These are phyloP conservation scores for Galeruca laticollis DNA, from an alignment of 2,888 invertebrate species.

Conservation along the genomic window DNA sequence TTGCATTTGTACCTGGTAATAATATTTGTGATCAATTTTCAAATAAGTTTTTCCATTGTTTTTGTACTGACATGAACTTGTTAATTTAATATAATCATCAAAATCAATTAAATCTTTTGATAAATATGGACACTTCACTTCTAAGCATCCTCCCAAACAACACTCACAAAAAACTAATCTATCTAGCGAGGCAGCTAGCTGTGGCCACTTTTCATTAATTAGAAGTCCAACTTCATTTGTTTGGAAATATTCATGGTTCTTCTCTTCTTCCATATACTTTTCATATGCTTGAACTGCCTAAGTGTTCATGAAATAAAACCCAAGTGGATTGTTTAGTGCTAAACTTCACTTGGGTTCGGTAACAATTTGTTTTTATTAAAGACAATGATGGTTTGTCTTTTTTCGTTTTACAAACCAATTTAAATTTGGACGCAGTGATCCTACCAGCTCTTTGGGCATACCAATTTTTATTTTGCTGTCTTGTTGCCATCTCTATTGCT, in stretches of 20 bases:
- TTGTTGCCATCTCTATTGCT: conserved; percentile 24
- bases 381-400: conserved; percentile 12
- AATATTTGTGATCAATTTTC: not conserved
- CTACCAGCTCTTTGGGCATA: conserved; percentile 31
- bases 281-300: not conserved
- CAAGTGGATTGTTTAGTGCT: conserved; percentile 16
- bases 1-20: not conserved
- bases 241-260: not conserved
- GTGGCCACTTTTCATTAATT: not conserved
- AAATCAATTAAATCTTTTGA: not conserved
- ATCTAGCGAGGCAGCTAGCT: not conserved
- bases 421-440: conserved; percentile 29
- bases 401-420: no score
- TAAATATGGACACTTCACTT: not conserved
- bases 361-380: conserved; percentile 33
- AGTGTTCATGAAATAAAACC: not conserved
- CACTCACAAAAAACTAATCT: not conserved
- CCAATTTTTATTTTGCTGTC: conserved; percentile 28
- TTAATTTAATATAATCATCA: conserved; percentile 4
- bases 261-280: conserved; percentile 1
- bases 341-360: conserved; percentile 22
- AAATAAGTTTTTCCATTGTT: not conserved
- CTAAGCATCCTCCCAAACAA: not conserved
- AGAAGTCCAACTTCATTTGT: not conserved
- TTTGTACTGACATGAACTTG: not conserved